Evolutionary conservation across 2,113 vertebrate species (phyloP).

Genomic region (Hippopotamus amphibius): DNA sequence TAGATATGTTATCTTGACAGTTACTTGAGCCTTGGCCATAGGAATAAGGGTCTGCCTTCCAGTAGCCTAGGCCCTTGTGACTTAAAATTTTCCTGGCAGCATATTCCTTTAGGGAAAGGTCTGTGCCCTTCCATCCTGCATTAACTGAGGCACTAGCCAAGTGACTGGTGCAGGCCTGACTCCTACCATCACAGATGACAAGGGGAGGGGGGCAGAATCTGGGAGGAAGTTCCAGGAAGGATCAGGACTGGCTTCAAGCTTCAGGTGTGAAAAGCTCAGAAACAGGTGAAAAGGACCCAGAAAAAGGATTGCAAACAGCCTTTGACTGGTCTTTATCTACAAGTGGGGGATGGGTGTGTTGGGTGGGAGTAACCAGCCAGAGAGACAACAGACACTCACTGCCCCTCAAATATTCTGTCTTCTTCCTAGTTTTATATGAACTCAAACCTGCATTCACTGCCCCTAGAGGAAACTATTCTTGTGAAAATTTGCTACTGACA

Average conservation of each 20-base stretch:
- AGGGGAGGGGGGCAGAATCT: neutral
- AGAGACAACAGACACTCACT: neutral
- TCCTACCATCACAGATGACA: neutral
- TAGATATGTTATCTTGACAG: neutral
- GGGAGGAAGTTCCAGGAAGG: neutral
- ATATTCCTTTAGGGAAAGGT: neutral
- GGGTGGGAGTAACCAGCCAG: neutral
- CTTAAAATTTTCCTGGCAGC: neutral
- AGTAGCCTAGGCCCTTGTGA: neutral
- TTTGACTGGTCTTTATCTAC: constrained; percentile 12
- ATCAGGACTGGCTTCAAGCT: neutral
- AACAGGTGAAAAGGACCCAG: constrained; percentile 30
- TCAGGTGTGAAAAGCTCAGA: neutral
- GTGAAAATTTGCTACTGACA: constrained; percentile 23
- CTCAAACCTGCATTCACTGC: neutral
- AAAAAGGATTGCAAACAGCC: neutral
- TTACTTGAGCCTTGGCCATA: neutral
- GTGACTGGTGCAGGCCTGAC: neutral
- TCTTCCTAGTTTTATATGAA: neutral
- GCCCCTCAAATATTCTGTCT: neutral
- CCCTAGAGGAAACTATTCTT: constrained; percentile 14
- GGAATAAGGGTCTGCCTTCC: neutral
- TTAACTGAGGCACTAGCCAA: neutral
- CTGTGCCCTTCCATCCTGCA: neutral
- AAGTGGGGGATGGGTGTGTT: neutral